Evolutionary conservation across 2,797 vertebrate species (phyloP).

Genomic region (Picus viridis): DNA sequence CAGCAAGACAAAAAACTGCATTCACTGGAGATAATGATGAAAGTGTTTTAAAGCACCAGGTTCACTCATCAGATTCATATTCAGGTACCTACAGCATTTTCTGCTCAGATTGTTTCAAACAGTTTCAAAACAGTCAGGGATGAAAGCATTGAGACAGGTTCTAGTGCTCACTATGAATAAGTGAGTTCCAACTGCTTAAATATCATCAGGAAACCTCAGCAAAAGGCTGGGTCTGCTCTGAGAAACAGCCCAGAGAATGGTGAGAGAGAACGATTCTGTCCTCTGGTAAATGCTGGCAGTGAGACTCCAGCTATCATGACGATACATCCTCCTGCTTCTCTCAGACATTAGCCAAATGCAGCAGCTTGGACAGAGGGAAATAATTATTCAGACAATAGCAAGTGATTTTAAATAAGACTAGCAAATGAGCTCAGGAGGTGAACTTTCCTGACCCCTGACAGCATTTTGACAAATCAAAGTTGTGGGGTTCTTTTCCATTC

Average conservation of each 20-base stretch:
- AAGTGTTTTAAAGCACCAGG: neutral
- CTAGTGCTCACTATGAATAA: neutral
- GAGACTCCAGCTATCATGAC: neutral
- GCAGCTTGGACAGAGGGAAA: neutral
- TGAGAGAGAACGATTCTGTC: neutral
- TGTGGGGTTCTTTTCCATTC: neutral
- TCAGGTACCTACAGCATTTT: neutral
- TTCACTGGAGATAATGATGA: neutral
- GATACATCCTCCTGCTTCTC: neutral
- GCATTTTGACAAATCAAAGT: neutral
- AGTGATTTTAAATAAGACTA: conserved; percentile 1
- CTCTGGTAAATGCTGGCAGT: neutral
- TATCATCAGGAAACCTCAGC: neutral
- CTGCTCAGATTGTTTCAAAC: neutral
- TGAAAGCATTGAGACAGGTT: neutral
- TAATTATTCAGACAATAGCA: conserved; percentile 9
- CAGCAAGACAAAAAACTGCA: neutral
- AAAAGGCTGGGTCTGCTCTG: neutral
- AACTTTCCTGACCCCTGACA: conserved; percentile 1
- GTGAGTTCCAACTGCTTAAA: neutral
- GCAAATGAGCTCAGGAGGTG: neutral
- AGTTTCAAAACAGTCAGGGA: neutral
- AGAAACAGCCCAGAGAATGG: neutral
- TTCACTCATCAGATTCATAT: neutral
- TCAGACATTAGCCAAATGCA: neutral